Evolutionary conservation across 1,140 invertebrate species (phyloP), one percentile per base, ranked within the genome.

Genomic region (Drosophila aff.): DNA sequence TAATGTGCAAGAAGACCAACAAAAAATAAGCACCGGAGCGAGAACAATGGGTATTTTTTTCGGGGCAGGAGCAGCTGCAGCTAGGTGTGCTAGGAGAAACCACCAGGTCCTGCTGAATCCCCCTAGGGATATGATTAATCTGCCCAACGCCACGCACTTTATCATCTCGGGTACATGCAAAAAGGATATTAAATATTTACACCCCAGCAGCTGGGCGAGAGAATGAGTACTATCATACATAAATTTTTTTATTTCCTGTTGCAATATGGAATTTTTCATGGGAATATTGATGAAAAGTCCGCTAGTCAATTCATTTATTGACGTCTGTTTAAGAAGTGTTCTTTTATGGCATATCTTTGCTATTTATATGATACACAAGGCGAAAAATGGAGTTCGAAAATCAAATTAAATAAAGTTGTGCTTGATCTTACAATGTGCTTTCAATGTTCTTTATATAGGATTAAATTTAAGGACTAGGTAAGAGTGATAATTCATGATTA

Each of bases 121-220:
- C 63, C 47, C 47, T 13, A 31, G 67, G 67, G 61, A 63, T 76
- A 82, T 89, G 85, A 89, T 89, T 89, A 89, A 90, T 89, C 85
- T 89, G 81, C 71, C 79, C 81, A 75, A 73, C 53, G 72, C 68
- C 66, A 79, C 85, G 82, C 81, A 90, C 85, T 89, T 90, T 81
- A 81, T 89, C 84, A 90, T 79, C 36, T 40, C 69, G 62, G 74
- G 57, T 55, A 67, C 62, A 52, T 81, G 73, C 73, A 63, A 67
- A 77, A 80, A 80, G 64, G 44, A 57, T 89, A 90, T 89, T 85
- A 89, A 90, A 90, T 90, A 89, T 90, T 89, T 81, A 89, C 82
- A 61, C 58, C 80, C 33, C 44, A 52, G 49, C 68, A 84, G 74
- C 53, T 81, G 82, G 44, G 47, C 47, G 57, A 68, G 16, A 57